Percentiles rank a stretch among this genome's conserved stretches.
Evolutionary conservation across 2,888 invertebrate species (phyloP).

Genomic region (Drepanosiphum platanoidis): DNA sequence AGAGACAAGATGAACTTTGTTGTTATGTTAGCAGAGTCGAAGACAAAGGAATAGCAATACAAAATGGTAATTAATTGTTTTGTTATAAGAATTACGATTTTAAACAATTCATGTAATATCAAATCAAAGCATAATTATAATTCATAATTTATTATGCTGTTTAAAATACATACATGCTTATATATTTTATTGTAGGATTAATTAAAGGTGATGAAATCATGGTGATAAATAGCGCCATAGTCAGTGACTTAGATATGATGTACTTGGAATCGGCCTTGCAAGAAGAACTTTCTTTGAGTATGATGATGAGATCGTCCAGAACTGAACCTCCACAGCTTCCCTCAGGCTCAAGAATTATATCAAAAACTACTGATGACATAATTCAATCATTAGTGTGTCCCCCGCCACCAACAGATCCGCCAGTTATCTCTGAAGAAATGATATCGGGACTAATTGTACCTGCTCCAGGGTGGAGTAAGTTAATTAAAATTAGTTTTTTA

Average conservation of each 20-base stretch:
- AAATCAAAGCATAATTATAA: not conserved
- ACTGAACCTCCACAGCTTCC: conserved; percentile 71
- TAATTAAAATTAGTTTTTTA: not conserved
- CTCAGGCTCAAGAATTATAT: conserved; percentile 73
- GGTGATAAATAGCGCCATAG: conserved; percentile 98
- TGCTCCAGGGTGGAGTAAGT: conserved; percentile 82
- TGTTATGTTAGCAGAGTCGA: conserved; percentile 97
- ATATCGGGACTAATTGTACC: conserved; percentile 96
- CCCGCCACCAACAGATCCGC: conserved; percentile 93
- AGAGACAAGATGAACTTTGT: conserved; percentile 94
- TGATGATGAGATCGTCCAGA: conserved; percentile 89
- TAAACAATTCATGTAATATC: not conserved
- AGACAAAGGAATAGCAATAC: conserved; percentile 94
- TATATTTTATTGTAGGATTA: conserved; percentile 76
- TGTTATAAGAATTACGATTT: too few relatives aligned
- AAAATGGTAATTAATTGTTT: conserved; percentile 77
- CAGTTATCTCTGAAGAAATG: conserved; percentile 94
- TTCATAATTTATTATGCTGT: not conserved
- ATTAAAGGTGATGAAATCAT: conserved; percentile 98
- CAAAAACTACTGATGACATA: conserved; percentile 87
- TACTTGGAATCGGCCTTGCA: conserved; percentile 96
- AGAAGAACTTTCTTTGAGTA: conserved; percentile 91
- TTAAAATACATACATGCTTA: not conserved
- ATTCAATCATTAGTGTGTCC: conserved; percentile 96
- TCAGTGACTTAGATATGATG: conserved; percentile 99